These are phyloP conservation scores for Cistogaster globosa DNA, from an alignment of 2,888 invertebrate genomes.

Conservation along the genomic window DNA sequence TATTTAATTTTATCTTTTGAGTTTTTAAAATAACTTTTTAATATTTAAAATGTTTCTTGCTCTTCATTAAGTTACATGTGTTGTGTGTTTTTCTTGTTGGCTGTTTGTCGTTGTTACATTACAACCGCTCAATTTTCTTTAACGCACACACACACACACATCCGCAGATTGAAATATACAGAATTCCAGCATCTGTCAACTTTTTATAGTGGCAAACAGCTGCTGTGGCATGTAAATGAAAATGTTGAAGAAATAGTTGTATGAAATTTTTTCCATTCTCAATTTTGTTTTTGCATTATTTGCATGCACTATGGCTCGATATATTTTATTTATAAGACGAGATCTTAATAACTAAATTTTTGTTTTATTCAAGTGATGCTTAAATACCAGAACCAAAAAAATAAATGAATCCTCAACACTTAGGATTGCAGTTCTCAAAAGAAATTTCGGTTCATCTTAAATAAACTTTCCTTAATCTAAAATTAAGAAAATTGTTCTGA, in stretches of 20 bases:
- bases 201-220: conserved; percentile 64
- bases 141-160: conserved; percentile 5
- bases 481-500: too few species aligned
- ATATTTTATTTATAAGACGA: too few species aligned
- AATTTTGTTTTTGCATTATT: conserved; percentile 13
- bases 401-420: too few species aligned
- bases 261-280: conserved; percentile 18
- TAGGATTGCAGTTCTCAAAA: too few species aligned
- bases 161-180: conserved; percentile 13
- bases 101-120: conserved; percentile 7
- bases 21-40: conserved; percentile 65
- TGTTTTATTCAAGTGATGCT: too few species aligned
- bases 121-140: conserved; percentile 39
- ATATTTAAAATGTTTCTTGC: conserved; percentile 41
- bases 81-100: conserved; percentile 18
- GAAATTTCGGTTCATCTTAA: too few species aligned
- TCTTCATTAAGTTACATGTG: conserved; percentile 42
- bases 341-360: too few species aligned
- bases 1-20: conserved; percentile 32
- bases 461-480: too few species aligned
- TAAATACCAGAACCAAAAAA: too few species aligned
- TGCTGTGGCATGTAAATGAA: conserved; percentile 55
- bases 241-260: conserved; percentile 20
- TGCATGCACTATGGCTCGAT: conserved; percentile 22
- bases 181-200: conserved; percentile 71